A percentile compares a stretch with the other conserved stretches of the same genome.
phyloP scores from a whole-genome alignment of 1,140 invertebrate genomes.

The Battus philenor region DNA sequence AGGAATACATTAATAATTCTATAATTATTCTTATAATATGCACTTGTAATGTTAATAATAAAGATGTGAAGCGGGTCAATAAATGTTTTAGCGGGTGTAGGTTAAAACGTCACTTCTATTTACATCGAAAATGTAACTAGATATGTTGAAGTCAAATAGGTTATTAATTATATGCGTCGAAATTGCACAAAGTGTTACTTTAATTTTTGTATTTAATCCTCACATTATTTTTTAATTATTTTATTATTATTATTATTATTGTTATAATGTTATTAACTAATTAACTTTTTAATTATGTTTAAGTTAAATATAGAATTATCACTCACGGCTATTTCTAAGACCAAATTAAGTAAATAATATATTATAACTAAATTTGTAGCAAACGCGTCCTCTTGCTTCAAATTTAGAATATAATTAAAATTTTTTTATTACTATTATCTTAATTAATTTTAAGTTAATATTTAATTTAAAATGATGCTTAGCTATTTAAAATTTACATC shows the following conservation, averaged over 20 bases:
- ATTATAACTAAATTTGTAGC: conserved; percentile 40
- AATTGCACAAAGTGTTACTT: conserved; percentile 44
- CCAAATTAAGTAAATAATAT: conserved; percentile 22
- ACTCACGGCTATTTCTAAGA: conserved; percentile 34
- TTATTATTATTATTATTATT: not conserved
- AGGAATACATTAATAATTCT: no score
- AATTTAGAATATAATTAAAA: conserved; percentile 27
- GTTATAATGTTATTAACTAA: not conserved
- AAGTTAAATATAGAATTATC: conserved; percentile 45
- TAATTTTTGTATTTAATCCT: not conserved
- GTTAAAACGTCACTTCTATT: conserved; percentile 36
- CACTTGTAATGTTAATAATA: no score
- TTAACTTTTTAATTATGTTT: no score
- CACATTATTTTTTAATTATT: conserved; percentile 12
- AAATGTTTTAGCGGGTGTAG: no score
- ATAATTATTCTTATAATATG: no score
- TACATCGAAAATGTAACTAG: conserved; percentile 37
- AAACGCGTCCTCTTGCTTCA: conserved; percentile 68
- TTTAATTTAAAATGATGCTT: no score
- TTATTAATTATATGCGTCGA: conserved; percentile 12
- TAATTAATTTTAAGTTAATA: no score
- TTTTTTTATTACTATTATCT: not conserved
- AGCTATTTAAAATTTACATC: no score
- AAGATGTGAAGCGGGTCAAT: no score
- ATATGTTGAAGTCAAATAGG: conserved; percentile 26